Conservation (phyloP, 2,113 vertebrate genomes). For the Choloepus hoffmanni region DNA sequence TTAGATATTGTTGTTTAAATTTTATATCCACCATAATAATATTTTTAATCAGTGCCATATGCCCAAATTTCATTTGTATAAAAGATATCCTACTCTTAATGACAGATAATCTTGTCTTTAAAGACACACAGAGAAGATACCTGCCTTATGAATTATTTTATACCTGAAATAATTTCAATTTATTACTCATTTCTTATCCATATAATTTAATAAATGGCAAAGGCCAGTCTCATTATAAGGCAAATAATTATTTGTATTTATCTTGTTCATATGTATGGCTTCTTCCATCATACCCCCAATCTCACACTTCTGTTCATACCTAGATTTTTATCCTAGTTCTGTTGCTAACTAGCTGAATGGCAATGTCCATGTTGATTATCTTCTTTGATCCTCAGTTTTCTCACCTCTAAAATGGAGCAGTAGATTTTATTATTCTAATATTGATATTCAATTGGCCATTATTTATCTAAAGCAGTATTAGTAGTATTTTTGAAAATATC, state of each 20-base stretch:
- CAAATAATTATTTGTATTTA: background rate
- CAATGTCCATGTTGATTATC: accelerated
- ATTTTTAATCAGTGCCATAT: background rate
- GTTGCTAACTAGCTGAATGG: background rate
- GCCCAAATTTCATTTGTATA: background rate
- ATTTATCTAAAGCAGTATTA: background rate
- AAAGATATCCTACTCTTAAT: background rate
- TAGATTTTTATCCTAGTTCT: background rate
- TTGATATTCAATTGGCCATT: background rate
- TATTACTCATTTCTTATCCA: conserved; percentile 22
- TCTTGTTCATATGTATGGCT: background rate
- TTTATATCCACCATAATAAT: background rate
- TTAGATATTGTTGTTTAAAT: background rate
- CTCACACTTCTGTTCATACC: background rate
- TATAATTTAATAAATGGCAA: conserved; percentile 10
- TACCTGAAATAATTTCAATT: background rate
- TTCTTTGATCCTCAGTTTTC: background rate
- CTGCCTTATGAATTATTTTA: conserved; percentile 8
- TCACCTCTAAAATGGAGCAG: background rate
- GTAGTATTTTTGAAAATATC: background rate
- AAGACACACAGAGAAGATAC: background rate
- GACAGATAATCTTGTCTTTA: background rate
- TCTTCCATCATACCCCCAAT: background rate
- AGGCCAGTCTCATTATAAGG: background rate
- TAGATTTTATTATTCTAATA: background rate